These are phyloP conservation scores for Ryuthela nishihirai DNA, from an alignment of 2,888 invertebrate species.

Conservation along the genomic window DNA sequence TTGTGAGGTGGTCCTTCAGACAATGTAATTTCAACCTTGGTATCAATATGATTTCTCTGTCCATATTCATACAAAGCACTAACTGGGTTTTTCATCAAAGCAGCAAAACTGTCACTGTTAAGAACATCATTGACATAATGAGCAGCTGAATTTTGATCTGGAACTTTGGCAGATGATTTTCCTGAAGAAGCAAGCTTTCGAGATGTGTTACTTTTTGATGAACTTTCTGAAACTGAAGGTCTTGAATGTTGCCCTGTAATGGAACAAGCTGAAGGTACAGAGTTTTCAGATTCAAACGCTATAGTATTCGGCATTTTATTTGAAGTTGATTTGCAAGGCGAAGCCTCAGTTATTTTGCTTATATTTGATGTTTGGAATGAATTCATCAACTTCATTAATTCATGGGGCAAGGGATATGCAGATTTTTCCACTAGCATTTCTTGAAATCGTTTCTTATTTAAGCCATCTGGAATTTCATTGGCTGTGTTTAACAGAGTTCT, in stretches of 20 bases:
- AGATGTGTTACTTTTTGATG: no score
- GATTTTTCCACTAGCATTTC: conserved; percentile 14
- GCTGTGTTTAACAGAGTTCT: conserved; percentile 22
- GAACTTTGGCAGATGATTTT: conserved; percentile 23
- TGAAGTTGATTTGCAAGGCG: conserved; percentile 9
- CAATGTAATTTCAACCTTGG: conserved; percentile 48
- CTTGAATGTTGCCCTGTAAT: no score
- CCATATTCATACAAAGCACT: conserved; percentile 53
- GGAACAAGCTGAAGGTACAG: no score
- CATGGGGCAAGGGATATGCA: conserved; percentile 11
- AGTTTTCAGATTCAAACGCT: no score
- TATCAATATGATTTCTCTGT: conserved; percentile 49
- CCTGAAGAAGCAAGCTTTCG: no score
- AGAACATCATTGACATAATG: conserved; percentile 38
- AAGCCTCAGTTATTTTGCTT: conserved; percentile 29
- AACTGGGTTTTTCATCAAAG: conserved; percentile 50
- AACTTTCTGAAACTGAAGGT: no score
- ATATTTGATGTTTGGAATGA: conserved; percentile 27
- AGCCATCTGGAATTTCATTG: conserved; percentile 15
- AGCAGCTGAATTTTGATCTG: conserved; percentile 33
- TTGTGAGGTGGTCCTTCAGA: conserved; percentile 50
- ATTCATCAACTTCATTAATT: conserved; percentile 30
- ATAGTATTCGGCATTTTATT: no score
- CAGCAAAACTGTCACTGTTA: conserved; percentile 46
- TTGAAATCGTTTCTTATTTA: conserved; percentile 20